A percentile compares a stretch with the other conserved stretches of the same genome.
Evolutionary conservation across 2,888 invertebrate species (phyloP).

Genomic region (Sinelater perroti): DNA sequence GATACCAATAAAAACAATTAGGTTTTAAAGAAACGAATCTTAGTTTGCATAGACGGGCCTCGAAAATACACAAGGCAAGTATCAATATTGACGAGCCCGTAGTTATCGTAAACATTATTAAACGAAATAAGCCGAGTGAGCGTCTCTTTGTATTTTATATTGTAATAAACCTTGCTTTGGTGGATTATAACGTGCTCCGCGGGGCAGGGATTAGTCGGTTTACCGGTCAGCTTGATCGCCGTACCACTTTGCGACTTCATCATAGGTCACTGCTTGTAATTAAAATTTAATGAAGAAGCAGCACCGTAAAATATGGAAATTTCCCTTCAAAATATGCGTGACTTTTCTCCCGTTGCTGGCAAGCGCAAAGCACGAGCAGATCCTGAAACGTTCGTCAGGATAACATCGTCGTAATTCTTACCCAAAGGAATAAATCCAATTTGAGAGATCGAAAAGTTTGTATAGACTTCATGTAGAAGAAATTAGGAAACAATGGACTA

Average conservation of each 20-base stretch:
- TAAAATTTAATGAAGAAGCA: conserved; percentile 12
- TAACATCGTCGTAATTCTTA: conserved; percentile 42
- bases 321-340: conserved; percentile 2
- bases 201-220: conserved; percentile 35
- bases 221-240: conserved; percentile 39
- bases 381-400: conserved; percentile 35
- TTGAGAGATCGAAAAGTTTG: conserved; percentile 48
- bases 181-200: conserved; percentile 17
- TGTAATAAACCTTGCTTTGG: conserved; percentile 38
- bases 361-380: conserved; percentile 9
- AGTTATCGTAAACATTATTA: conserved; percentile 43
- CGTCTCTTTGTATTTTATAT: conserved; percentile 44
- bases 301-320: conserved; percentile 19
- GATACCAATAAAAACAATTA: conserved; percentile 43
- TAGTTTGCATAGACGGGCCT: conserved; percentile 48
- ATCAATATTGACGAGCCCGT: conserved; percentile 41
- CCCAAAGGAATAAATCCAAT: conserved; percentile 49
- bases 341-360: no score
- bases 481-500: conserved; percentile 52
- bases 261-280: conserved; percentile 9
- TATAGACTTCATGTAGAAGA: conserved; percentile 47
- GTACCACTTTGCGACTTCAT: conserved; percentile 3
- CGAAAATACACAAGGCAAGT: conserved; percentile 44
- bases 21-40: conserved; percentile 43
- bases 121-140: conserved; percentile 42